Base-by-base conservation (phyloP, 2,888 invertebrate genomes). In the Drosophila barbarae region DNA sequence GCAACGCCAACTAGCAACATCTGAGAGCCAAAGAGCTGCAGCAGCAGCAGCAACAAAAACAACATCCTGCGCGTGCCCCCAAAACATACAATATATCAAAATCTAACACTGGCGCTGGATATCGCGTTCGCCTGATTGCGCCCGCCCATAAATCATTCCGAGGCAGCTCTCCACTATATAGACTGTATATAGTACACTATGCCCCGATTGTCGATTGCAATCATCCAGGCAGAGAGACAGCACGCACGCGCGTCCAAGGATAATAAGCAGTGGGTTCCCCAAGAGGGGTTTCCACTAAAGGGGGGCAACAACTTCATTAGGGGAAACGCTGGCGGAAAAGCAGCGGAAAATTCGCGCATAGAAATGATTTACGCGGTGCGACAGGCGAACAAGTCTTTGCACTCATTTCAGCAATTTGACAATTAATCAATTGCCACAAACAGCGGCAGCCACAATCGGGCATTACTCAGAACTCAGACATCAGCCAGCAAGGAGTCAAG, bases 381-480 rank as follows among this genome's bases (percentile, higher is more conserved):
- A 77, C 75, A 82, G 72, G 68, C 79, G 72, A 78, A 82, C 82
- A 82, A 80, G 80, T 83, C 74, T 84, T 85, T 84, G 85, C 85
- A 84, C 84, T 84, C 82, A 80, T 82, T 82, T 82, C 73, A 76
- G 72, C 84, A 82, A 82, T 82, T 82, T 84, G 83, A 80, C 82
- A 82, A 84, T 84, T 84, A 76, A 84, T 84, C 84, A 84, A 84
- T 67, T 71, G 77, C 78, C 75, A 65, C 70, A 77, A 65, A 52
- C 21, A 77, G 23, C 72, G 71, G 42, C 66, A 66, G 32, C 57
- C 44, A 46, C 71, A 70, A 76, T 71, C 63, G 58, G 46, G 68
- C 77, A 82, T 79, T 82, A 73, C 77, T 75, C 70, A 77, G 32
- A 47, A 3, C 21, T 18, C 13, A 30, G 30, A 30, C 12, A 46